These are phyloP conservation scores for Stenodera caucasica DNA, from an alignment of 2,888 invertebrate species.

Conservation along the genomic window DNA sequence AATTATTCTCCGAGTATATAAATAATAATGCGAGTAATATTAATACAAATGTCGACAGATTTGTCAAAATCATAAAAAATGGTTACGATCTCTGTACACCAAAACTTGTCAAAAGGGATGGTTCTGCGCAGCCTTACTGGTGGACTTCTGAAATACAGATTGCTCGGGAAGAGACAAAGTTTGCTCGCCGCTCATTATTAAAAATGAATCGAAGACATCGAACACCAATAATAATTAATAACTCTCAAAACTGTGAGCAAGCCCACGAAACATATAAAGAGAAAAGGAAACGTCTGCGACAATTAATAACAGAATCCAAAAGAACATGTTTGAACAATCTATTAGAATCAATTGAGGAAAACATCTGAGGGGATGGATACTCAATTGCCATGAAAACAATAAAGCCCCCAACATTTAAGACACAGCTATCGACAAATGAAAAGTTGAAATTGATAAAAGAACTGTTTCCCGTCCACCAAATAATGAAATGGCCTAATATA, in stretches of 20 bases:
- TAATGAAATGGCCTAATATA: constrained; percentile 1
- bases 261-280: no score
- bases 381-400: constrained; percentile 20
- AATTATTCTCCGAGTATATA: no score
- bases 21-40: no score
- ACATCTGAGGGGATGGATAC: constrained; percentile 27
- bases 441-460: constrained; percentile 13
- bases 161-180: not conserved
- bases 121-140: constrained; percentile 23
- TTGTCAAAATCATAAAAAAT: no score
- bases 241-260: no score
- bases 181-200: no score
- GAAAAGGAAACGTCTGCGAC: constrained; percentile 13
- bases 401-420: constrained; percentile 16
- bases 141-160: constrained; percentile 18
- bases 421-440: constrained; percentile 9
- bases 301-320: constrained; percentile 15
- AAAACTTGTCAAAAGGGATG: no score
- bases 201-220: no score
- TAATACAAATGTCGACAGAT: no score
- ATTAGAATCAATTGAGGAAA: constrained; percentile 13
- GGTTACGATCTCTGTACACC: no score
- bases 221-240: no score
- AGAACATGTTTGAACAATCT: constrained; percentile 19
- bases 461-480: constrained; percentile 20